Conservation (phyloP, 2,113 vertebrate species). For the Saguinus midas region DNA sequence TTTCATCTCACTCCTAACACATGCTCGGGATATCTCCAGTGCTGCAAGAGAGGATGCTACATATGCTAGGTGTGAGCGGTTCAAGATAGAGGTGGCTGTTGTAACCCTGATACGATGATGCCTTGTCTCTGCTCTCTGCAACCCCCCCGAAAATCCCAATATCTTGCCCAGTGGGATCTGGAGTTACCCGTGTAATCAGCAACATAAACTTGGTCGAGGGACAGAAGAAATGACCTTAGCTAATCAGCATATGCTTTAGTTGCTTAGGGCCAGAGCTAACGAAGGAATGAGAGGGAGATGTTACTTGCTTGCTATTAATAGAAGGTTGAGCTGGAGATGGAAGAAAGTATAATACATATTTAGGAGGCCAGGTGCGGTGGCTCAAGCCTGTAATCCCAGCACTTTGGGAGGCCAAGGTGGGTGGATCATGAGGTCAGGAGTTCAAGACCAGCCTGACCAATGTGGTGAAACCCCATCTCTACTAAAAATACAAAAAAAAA, state of each 20-base stretch:
- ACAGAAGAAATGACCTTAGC: neutral
- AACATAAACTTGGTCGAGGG: neutral
- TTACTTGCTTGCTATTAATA: neutral
- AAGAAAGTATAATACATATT: neutral
- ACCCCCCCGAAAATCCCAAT: neutral
- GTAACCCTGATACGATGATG: neutral
- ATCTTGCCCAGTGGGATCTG: neutral
- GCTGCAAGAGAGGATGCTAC: neutral
- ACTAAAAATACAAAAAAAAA: no score
- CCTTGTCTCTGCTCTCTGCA: neutral
- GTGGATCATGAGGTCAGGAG: no score
- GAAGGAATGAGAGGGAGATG: neutral
- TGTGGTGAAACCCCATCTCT: no score
- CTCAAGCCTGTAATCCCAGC: no score
- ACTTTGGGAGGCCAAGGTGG: no score
- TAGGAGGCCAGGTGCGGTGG: neutral
- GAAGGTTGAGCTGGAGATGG: neutral
- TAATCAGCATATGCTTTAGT: neutral
- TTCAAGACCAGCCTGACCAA: no score
- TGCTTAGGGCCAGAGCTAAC: neutral
- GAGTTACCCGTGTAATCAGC: neutral
- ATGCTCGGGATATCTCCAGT: neutral
- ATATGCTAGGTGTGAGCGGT: neutral
- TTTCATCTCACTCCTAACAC: no score
- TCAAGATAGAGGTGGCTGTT: accelerated